Percentiles rank a stretch among this genome's conserved stretches.
phyloP scores from a whole-genome alignment of 2,888 invertebrate species.

The Cheilosia grossa region DNA sequence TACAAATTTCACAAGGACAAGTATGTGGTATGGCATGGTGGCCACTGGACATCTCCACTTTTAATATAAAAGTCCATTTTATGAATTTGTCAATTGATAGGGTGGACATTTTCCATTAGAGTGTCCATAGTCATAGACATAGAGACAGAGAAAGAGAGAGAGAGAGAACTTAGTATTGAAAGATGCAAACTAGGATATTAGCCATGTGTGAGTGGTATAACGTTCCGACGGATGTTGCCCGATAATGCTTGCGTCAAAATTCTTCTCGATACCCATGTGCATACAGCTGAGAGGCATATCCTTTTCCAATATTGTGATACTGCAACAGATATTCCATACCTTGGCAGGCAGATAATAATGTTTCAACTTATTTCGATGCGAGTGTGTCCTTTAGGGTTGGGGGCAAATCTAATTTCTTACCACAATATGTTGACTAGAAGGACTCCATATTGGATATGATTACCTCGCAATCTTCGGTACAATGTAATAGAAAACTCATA shows the following conservation, averaged over 20 bases:
- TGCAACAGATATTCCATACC: constrained; percentile 48
- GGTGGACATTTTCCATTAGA: constrained; percentile 36
- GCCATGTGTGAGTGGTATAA: constrained; percentile 37
- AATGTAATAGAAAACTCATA: constrained; percentile 51
- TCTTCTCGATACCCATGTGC: constrained; percentile 8
- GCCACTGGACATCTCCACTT: constrained; percentile 20
- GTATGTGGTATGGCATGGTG: constrained; percentile 31
- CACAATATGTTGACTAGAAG: constrained; percentile 60
- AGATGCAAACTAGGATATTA: constrained; percentile 44
- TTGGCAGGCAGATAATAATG: constrained; percentile 55
- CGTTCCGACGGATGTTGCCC: constrained; percentile 20
- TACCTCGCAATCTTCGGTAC: constrained; percentile 42
- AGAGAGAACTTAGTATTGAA: neutral
- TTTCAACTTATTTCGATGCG: constrained; percentile 38
- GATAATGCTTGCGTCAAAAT: constrained; percentile 42
- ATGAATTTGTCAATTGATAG: constrained; percentile 54
- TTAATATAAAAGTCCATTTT: constrained; percentile 39
- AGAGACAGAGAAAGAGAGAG: neutral
- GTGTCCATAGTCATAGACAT: neutral
- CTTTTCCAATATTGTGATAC: constrained; percentile 30
- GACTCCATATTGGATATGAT: constrained; percentile 58
- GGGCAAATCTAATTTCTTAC: constrained; percentile 52
- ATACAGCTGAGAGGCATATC: constrained; percentile 49
- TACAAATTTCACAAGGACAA: constrained; percentile 37
- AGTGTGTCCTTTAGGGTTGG: constrained; percentile 21